Percentiles rank a stretch among this genome's conserved stretches.
phyloP scores from a whole-genome alignment of 2,113 vertebrate species.

The Actenoides hombroni region DNA sequence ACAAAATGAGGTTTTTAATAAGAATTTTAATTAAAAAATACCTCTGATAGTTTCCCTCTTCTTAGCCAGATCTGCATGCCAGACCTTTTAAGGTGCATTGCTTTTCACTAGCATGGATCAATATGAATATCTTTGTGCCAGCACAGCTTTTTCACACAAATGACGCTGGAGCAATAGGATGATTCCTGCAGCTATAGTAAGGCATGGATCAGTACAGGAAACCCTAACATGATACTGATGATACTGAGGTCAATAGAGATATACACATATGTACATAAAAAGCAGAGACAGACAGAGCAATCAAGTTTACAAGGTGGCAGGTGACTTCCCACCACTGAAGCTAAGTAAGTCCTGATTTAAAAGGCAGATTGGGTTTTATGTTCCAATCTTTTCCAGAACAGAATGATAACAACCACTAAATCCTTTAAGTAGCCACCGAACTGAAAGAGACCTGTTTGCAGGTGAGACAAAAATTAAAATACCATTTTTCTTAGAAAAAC shows the following conservation, averaged over 20 bases:
- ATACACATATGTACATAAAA: not conserved
- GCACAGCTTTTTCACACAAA: not conserved
- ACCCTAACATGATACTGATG: not conserved
- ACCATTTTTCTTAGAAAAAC: not conserved
- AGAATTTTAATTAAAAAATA: not conserved
- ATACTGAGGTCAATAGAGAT: not conserved
- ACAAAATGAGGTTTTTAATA: not conserved
- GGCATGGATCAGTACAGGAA: accelerated
- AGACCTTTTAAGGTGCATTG: not conserved
- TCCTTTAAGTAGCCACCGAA: not conserved
- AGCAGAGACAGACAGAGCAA: not conserved
- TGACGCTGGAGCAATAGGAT: not conserved
- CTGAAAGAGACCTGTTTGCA: not conserved
- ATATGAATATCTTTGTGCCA: not conserved
- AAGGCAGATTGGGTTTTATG: not conserved
- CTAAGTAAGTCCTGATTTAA: not conserved
- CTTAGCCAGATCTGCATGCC: not conserved
- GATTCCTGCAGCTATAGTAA: not conserved
- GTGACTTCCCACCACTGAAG: not conserved
- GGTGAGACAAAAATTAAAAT: not conserved
- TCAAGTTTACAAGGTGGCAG: not conserved
- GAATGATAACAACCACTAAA: not conserved
- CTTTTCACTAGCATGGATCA: not conserved
- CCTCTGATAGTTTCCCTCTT: not conserved
- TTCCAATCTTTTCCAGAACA: not conserved